A percentile compares a stretch with the other conserved stretches of the same genome.
These are phyloP conservation scores for Eublepharis macularius DNA, from an alignment of 2,113 vertebrate species.

Conservation along the genomic window DNA sequence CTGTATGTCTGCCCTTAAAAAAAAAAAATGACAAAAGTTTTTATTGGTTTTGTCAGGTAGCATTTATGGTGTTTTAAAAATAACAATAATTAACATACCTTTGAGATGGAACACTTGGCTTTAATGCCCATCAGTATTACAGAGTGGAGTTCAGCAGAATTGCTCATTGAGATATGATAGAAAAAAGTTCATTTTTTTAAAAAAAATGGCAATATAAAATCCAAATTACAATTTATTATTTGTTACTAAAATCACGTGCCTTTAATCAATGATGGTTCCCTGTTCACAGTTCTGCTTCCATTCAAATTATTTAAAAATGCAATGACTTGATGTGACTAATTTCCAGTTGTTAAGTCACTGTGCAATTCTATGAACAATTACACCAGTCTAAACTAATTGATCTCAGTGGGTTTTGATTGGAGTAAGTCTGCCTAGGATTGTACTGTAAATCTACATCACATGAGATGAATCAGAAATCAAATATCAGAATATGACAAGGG, in stretches of 20 bases:
- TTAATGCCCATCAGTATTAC: background rate
- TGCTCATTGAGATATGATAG: background rate
- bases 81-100: background rate
- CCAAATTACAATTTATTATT: background rate
- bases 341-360: constrained; percentile 35
- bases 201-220: background rate
- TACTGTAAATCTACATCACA: constrained; percentile 14
- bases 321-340: constrained; percentile 36
- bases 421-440: background rate
- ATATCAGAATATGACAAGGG: constrained; percentile 27
- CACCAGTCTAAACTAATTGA: no score
- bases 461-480: constrained; percentile 32
- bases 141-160: background rate
- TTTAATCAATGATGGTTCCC: background rate
- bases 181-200: background rate
- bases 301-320: constrained; percentile 36
- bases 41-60: background rate
- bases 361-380: no score
- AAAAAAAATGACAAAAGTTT: constrained; percentile 23
- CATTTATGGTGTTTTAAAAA: background rate
- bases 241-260: background rate
- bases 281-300: constrained; percentile 6
- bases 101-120: background rate
- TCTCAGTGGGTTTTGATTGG: no score
- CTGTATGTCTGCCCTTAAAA: background rate